Conservation (phyloP, 2,113 vertebrate genomes). For the Atlantisia rogersi region DNA sequence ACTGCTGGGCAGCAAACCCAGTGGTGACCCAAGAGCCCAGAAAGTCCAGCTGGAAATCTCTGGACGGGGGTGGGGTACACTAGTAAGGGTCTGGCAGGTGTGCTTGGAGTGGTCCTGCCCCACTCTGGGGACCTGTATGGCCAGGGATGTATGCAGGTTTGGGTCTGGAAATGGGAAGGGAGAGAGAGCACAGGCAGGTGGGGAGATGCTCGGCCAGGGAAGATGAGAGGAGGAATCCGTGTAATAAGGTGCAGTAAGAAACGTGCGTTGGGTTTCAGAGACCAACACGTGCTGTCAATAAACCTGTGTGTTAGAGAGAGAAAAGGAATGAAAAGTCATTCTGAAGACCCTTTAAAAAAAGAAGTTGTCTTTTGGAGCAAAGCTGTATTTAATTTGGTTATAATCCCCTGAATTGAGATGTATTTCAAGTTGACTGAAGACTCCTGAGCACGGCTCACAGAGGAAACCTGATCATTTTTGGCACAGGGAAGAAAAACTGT, state of each 20-base stretch:
- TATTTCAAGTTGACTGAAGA: not conserved
- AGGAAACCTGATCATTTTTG: conserved; percentile 39
- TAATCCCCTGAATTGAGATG: not conserved
- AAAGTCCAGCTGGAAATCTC: not conserved
- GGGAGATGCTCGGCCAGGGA: rapidly evolving
- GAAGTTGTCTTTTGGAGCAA: not conserved
- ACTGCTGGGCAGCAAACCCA: not conserved
- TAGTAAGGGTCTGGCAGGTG: rapidly evolving
- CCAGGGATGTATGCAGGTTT: not conserved
- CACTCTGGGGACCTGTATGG: rapidly evolving
- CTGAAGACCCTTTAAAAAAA: not conserved
- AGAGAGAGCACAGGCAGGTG: rapidly evolving
- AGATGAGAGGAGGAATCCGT: not conserved
- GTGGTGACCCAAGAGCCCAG: not conserved
- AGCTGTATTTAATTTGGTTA: conserved; percentile 37
- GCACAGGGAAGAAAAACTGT: conserved; percentile 6
- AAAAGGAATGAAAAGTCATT: conserved; percentile 29
- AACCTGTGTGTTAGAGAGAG: not conserved
- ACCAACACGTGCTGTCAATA: not conserved
- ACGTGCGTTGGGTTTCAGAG: not conserved
- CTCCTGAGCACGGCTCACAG: not conserved
- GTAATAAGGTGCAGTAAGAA: not conserved
- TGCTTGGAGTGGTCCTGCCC: rapidly evolving
- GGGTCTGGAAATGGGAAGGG: not conserved
- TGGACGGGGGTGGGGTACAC: no score